Evolutionary conservation across 2,888 invertebrate genomes (phyloP).

Genomic region (Ethmia dodecea): DNA sequence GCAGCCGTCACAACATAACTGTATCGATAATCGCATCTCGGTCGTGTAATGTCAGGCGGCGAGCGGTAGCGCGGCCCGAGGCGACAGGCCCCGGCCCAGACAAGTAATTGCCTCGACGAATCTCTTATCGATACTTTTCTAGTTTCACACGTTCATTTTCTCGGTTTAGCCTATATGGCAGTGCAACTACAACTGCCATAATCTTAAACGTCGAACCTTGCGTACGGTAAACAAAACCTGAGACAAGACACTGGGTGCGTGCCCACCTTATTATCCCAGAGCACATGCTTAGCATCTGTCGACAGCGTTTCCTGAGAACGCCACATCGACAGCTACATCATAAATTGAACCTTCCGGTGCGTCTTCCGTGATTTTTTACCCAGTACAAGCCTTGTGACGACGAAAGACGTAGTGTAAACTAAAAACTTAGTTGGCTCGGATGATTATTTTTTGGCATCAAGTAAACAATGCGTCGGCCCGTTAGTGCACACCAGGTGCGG

Average conservation of each 20-base stretch:
- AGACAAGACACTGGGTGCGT: constrained; percentile 52
- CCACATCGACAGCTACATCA: constrained; percentile 58
- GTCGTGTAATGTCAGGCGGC: constrained; percentile 50
- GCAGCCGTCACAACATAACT: constrained; percentile 64
- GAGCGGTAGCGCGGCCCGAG: constrained; percentile 46
- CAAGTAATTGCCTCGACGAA: constrained; percentile 52
- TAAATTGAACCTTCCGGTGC: constrained; percentile 72
- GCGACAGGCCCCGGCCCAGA: constrained; percentile 39
- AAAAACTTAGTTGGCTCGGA: constrained; percentile 57
- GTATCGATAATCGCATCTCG: constrained; percentile 66
- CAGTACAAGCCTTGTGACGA: constrained; percentile 56
- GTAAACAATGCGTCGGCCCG: constrained; percentile 59
- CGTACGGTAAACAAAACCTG: constrained; percentile 47
- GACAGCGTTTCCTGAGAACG: constrained; percentile 59
- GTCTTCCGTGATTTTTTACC: constrained; percentile 69
- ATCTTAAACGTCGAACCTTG: constrained; percentile 32
- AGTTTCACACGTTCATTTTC: constrained; percentile 58
- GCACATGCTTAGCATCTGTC: constrained; percentile 74
- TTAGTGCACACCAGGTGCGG: constrained; percentile 62
- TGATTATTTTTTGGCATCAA: constrained; percentile 57
- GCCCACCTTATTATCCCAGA: constrained; percentile 51
- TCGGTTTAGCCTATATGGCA: constrained; percentile 31
- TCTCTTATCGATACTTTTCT: constrained; percentile 45
- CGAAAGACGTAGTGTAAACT: constrained; percentile 73
- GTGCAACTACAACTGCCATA: constrained; percentile 44